Evolutionary conservation across 2,113 vertebrate species (phyloP), one percentile per base, ranked within the genome.

Genomic region (Cepphus grylle): DNA sequence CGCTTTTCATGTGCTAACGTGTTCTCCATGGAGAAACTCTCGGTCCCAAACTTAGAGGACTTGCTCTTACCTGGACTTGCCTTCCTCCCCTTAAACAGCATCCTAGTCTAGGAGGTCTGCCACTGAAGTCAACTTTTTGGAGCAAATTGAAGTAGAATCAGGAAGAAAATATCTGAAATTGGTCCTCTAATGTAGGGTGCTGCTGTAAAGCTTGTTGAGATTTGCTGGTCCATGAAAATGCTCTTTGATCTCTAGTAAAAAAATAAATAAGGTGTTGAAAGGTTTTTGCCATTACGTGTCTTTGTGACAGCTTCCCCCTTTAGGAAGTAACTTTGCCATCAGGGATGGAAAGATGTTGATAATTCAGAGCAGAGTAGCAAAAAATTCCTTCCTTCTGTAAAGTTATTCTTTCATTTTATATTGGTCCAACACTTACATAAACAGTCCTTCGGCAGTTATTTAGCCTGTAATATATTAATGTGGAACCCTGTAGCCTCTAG

Each of bases 301-400:
- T 88, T 87, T 4, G 0, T 58, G 86, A 86, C 49, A 77, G 34
- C 82, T 92, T 65, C 43, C 16, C 61, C 58, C 25, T 77, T 66
- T 49, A 67, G 81, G 67, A 89, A 38, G 62, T 73, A 82, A 65
- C 65, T 86, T 81, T 38, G 14, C 45, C 82, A 5, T 71, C 56
- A 45, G 69, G n/a, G 67, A 4, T 92, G 73, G 86, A 87, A 73
- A 63, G 65, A 21, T 78, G 73, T 52, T 78, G 82, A 52, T 92
- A 90, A 88, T 92, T 94, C 38, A 87, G 86, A 92, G 65, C 92
- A 90, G 86, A 87, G 69, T 15, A 49, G 69, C 63, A 52, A 86
- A 81, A 79, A 77, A 87, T 78, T 55, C 63, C 65, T 81, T 92
- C 86, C 89, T 65, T 81, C 89, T 90, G 73, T 90, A 65, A 84